Evolutionary conservation across 2,797 vertebrate species (phyloP).

Genomic region (Karalla daura): DNA sequence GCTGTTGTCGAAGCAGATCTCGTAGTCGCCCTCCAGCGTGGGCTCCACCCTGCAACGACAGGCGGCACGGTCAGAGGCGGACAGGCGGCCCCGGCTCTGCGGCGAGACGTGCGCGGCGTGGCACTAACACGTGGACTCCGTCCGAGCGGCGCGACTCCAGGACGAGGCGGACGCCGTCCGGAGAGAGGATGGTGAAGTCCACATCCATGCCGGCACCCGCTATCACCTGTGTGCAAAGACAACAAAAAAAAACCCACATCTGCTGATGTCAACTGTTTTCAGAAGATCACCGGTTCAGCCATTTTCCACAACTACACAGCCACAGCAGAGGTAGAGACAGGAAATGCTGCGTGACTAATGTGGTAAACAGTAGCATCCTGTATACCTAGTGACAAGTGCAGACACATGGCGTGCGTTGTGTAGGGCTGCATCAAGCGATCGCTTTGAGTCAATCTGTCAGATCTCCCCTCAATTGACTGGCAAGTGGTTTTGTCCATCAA

Average conservation of each 20-base stretch:
- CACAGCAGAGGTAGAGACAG: background rate
- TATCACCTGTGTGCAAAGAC: constrained; percentile 84
- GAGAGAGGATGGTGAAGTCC: constrained; percentile 88
- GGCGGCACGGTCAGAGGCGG: background rate
- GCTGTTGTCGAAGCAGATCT: constrained; percentile 94
- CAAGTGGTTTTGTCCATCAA: too few relatives aligned
- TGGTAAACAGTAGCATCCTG: too few relatives aligned
- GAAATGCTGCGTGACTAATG: background rate
- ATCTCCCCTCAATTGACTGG: too few relatives aligned
- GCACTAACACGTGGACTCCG: constrained; percentile 90
- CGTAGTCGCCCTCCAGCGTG: constrained; percentile 90
- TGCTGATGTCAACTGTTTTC: background rate
- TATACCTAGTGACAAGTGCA: too few relatives aligned
- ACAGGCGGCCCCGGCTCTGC: background rate
- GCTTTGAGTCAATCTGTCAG: too few relatives aligned
- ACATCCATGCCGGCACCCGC: constrained; percentile 92
- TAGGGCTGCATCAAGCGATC: too few relatives aligned
- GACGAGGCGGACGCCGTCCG: constrained; percentile 81
- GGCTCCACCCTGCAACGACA: constrained; percentile 85
- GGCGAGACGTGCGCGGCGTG: background rate
- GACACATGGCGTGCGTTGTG: too few relatives aligned
- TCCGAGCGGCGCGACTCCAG: constrained; percentile 87
- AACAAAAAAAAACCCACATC: constrained; percentile 10
- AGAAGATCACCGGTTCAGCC: background rate
- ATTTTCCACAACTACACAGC: background rate